Evolutionary conservation across 2,888 invertebrate species (phyloP).

Genomic region (Geophilus truncorum): DNA sequence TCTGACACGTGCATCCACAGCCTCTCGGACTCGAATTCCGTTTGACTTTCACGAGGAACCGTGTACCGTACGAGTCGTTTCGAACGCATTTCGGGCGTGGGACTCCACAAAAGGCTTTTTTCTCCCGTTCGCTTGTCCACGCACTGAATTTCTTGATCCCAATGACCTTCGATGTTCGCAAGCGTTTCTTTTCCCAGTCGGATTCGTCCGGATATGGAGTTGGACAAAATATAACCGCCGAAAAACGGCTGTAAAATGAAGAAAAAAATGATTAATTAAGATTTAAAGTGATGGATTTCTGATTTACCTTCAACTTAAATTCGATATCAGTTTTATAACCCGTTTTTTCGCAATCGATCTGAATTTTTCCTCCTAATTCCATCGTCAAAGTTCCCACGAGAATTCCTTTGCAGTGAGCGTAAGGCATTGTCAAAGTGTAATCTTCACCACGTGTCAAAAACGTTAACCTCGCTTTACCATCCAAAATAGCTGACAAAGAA

Average conservation of each 20-base stretch:
- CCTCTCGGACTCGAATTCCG: slow-evolving; percentile 75
- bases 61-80: slow-evolving; percentile 70
- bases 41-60: slow-evolving; percentile 70
- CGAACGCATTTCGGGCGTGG: slow-evolving; percentile 63
- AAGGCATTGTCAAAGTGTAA: slow-evolving; percentile 93
- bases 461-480: slow-evolving; percentile 77
- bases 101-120: slow-evolving; percentile 58
- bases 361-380: slow-evolving; percentile 89
- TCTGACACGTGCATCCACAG: slow-evolving; percentile 82
- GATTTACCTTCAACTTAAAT: slow-evolving; percentile 78
- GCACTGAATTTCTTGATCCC: slow-evolving; percentile 82
- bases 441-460: slow-evolving; percentile 82
- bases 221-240: slow-evolving; percentile 78
- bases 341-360: slow-evolving; percentile 85
- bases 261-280: too few relatives aligned
- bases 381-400: too few relatives aligned
- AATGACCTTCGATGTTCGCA: slow-evolving; percentile 79
- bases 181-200: slow-evolving; percentile 82
- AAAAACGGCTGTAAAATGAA: slow-evolving; percentile 70
- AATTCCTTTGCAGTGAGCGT: slow-evolving; percentile 95
- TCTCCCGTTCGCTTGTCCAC: slow-evolving; percentile 73
- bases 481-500: slow-evolving; percentile 87
- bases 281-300: too few relatives aligned
- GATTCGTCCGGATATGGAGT: slow-evolving; percentile 75
- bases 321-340: slow-evolving; percentile 89